Evolutionary conservation across 1,140 invertebrate species (phyloP).

Genomic region (Arion vulgaris): DNA sequence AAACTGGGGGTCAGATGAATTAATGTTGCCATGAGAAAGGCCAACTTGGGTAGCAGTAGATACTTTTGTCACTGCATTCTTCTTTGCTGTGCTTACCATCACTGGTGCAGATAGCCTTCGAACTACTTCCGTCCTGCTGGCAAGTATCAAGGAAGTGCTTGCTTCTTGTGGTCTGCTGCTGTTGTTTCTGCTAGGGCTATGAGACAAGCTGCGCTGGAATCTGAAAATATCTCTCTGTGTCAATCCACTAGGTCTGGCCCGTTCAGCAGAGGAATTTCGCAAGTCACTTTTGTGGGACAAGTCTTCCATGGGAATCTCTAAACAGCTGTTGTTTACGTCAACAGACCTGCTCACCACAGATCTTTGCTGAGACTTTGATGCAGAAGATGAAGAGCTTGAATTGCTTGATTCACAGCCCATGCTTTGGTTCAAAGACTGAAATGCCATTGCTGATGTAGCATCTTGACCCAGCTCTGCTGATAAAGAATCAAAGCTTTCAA

Average conservation of each 20-base stretch:
- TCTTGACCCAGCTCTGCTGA: slow-evolving; percentile 60
- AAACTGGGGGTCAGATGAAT: slow-evolving; percentile 30
- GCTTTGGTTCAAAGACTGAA: slow-evolving; percentile 76
- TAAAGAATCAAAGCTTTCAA: background rate
- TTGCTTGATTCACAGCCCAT: background rate
- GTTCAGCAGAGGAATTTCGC: slow-evolving; percentile 45
- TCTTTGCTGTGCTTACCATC: background rate
- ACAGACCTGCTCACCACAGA: background rate
- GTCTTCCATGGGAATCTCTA: slow-evolving; percentile 87
- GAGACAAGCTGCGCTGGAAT: slow-evolving; percentile 54
- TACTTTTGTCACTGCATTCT: slow-evolving; percentile 16
- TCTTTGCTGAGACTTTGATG: slow-evolving; percentile 8
- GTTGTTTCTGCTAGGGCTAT: slow-evolving; percentile 57
- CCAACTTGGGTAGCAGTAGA: slow-evolving; percentile 34
- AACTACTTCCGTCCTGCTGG: background rate
- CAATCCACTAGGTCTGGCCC: slow-evolving; percentile 16
- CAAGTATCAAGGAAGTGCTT: slow-evolving; percentile 9
- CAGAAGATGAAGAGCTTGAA: slow-evolving; percentile 2
- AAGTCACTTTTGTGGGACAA: slow-evolving; percentile 73
- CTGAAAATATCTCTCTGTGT: slow-evolving; percentile 23
- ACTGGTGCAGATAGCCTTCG: slow-evolving; percentile 36
- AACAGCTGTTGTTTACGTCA: slow-evolving; percentile 22
- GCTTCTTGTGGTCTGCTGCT: slow-evolving; percentile 31
- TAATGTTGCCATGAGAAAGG: slow-evolving; percentile 51
- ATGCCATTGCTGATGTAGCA: slow-evolving; percentile 77